These are phyloP conservation scores for Atlantisia rogersi DNA, from an alignment of 2,113 vertebrate species.

Conservation along the genomic window DNA sequence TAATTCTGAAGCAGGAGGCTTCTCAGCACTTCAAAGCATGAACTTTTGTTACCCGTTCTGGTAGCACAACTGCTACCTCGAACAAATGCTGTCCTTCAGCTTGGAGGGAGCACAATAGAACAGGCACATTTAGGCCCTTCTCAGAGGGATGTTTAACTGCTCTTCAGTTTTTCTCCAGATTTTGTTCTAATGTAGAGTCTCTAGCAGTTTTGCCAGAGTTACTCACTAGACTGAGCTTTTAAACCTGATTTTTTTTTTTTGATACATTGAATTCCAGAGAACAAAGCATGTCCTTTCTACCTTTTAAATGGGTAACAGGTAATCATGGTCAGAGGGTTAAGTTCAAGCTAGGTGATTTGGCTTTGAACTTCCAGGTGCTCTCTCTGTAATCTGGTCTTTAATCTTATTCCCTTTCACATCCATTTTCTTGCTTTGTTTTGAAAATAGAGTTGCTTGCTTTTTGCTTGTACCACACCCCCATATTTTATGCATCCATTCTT, in stretches of 20 bases:
- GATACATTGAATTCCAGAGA: not conserved
- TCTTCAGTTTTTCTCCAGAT: not conserved
- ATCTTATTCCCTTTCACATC: not conserved
- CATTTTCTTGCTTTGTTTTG: not conserved
- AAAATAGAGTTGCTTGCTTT: not conserved
- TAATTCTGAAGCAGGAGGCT: slow-evolving; percentile 18
- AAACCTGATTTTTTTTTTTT: not conserved
- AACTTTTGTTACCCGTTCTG: slow-evolving; percentile 15
- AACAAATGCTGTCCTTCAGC: not conserved
- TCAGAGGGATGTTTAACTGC: not conserved
- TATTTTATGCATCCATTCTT: not conserved
- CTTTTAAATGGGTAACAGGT: not conserved
- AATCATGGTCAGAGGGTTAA: not conserved
- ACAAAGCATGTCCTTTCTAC: not conserved
- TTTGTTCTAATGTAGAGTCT: not conserved
- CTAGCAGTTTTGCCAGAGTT: not conserved
- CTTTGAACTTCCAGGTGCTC: slow-evolving; percentile 27
- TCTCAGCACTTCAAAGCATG: slow-evolving; percentile 22
- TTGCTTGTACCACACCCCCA: not conserved
- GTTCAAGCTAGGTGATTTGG: not conserved
- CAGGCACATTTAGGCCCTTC: not conserved
- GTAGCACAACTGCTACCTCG: not conserved
- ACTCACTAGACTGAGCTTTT: not conserved
- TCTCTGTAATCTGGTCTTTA: not conserved
- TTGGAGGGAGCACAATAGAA: not conserved